Evolutionary conservation across 2,888 invertebrate genomes (phyloP).

Genomic region (Coremacera marginata): DNA sequence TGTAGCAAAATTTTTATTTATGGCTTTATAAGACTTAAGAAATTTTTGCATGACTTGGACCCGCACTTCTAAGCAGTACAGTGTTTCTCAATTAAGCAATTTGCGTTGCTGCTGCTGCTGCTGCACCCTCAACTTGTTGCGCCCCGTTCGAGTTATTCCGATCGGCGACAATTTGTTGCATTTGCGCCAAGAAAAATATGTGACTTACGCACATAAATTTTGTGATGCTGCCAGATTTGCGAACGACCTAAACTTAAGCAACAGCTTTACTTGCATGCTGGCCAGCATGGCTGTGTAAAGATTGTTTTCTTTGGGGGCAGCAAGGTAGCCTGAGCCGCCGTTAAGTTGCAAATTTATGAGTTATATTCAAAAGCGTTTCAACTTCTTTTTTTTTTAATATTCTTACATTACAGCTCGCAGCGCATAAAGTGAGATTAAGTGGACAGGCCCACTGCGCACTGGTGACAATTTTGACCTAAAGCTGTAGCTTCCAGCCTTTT

Average conservation of each 20-base stretch:
- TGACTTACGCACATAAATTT: constrained; percentile 67
- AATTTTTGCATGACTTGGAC: too few species aligned
- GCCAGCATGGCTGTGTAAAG: too few species aligned
- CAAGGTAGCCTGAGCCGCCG: constrained; percentile 43
- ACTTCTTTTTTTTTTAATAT: not conserved
- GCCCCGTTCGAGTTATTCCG: constrained; percentile 41
- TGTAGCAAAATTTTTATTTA: constrained; percentile 1
- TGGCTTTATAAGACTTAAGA: not conserved
- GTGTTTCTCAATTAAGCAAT: constrained; percentile 29
- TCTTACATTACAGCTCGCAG: constrained; percentile 13
- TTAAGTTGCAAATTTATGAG: constrained; percentile 56
- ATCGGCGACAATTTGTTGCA: constrained; percentile 68
- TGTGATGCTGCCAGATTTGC: constrained; percentile 24
- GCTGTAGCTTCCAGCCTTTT: constrained; percentile 40
- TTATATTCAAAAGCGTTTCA: constrained; percentile 9
- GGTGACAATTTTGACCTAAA: constrained; percentile 51
- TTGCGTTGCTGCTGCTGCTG: not conserved
- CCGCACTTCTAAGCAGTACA: not conserved
- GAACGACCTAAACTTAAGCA: not conserved
- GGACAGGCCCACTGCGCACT: constrained; percentile 53
- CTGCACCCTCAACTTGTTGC: constrained; percentile 10
- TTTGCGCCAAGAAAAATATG: constrained; percentile 65
- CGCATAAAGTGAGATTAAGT: constrained; percentile 67
- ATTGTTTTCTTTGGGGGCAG: constrained; percentile 38
- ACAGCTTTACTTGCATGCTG: too few species aligned